These are phyloP conservation scores for Herminia tarsipennalis DNA, from an alignment of 2,888 invertebrate genomes.

Conservation along the genomic window DNA sequence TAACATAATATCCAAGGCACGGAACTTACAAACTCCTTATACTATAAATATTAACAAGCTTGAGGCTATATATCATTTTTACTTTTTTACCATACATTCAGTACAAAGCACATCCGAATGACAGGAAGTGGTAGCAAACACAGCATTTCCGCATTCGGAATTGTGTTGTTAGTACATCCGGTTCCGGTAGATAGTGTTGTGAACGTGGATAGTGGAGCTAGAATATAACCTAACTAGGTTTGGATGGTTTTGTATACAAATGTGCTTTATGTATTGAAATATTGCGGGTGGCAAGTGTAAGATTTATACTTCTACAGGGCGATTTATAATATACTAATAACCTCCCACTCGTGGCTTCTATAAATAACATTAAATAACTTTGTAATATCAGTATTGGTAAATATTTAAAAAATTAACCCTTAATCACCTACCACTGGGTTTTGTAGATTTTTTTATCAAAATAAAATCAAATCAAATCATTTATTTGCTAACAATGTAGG, in stretches of 20 bases:
- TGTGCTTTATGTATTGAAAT: neutral
- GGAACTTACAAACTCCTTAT: neutral
- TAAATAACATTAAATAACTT: too few species aligned
- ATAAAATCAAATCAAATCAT: too few species aligned
- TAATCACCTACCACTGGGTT: neutral
- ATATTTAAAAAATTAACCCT: too few species aligned
- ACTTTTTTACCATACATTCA: constrained; percentile 33
- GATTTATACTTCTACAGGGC: too few species aligned
- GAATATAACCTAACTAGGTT: constrained; percentile 23
- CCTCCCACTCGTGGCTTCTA: too few species aligned
- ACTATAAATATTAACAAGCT: constrained; percentile 10
- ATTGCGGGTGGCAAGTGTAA: too few species aligned
- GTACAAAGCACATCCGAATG: constrained; percentile 41
- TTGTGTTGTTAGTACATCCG: constrained; percentile 47
- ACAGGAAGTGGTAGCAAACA: constrained; percentile 51
- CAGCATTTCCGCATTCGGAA: constrained; percentile 48
- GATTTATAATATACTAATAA: too few species aligned
- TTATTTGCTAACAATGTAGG: too few species aligned
- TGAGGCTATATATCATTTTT: constrained; percentile 28
- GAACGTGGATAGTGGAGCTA: constrained; percentile 22
- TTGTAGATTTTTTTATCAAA: too few species aligned
- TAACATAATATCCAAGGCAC: neutral
- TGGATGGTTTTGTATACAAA: constrained; percentile 19
- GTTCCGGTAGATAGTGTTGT: constrained; percentile 45
- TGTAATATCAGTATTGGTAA: neutral